phyloP scores from a whole-genome alignment of 2,888 invertebrate genomes.

The Artemia sp. region DNA sequence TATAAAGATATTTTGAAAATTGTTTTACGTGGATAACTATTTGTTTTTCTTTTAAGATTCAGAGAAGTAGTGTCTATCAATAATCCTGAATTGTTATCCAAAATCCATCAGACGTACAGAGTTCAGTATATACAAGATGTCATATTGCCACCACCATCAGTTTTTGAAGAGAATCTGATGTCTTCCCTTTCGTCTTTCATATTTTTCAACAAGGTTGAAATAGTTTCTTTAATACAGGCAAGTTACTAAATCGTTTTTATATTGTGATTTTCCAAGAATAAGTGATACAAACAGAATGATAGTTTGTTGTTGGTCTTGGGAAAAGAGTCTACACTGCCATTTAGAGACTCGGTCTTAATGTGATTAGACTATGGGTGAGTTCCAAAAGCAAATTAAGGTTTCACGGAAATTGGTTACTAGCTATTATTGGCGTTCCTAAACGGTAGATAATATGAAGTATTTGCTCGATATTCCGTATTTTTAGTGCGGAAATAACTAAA shows the following conservation, averaged over 20 bases:
- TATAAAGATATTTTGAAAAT: too few species aligned
- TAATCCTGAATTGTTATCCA: slow-evolving; percentile 80
- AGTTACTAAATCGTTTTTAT: slow-evolving; percentile 23
- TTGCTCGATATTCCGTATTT: too few species aligned
- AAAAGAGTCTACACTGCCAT: too few species aligned
- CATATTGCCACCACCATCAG: slow-evolving; percentile 92
- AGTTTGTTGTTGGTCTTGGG: too few species aligned
- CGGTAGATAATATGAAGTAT: too few species aligned
- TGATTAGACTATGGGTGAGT: too few species aligned
- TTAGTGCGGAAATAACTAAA: too few species aligned
- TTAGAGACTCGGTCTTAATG: too few species aligned
- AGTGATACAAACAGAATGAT: too few species aligned
- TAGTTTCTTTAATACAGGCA: slow-evolving; percentile 75
- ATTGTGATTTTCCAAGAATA: neutral
- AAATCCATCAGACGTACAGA: slow-evolving; percentile 98
- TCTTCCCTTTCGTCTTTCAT: slow-evolving; percentile 95
- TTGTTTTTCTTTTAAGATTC: slow-evolving; percentile 38
- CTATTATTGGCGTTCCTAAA: too few species aligned
- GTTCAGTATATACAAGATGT: slow-evolving; percentile 99
- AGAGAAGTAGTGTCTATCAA: slow-evolving; percentile 86
- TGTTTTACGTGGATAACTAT: neutral
- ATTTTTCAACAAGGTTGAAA: slow-evolving; percentile 99
- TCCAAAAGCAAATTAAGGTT: too few species aligned
- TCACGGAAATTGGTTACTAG: too few species aligned
- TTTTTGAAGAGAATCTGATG: slow-evolving; percentile 97